Evolutionary conservation across 53 echinoderm and acorn worm species (phyloP), one percentile per base, ranked within the genome.

Genomic region (Echinarachnius parma): DNA sequence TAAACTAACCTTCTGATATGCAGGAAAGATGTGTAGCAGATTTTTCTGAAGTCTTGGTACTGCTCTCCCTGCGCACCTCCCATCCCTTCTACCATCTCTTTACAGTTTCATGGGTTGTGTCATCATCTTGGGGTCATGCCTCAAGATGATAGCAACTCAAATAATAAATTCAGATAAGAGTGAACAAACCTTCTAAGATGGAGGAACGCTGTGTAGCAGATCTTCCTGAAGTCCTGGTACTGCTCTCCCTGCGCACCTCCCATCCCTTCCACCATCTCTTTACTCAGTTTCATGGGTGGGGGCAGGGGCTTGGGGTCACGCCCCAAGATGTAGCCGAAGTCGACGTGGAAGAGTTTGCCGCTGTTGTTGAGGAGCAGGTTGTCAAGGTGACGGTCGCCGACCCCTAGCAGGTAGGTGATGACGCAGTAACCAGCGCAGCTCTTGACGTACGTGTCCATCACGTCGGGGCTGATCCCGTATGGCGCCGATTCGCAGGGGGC

Each of bases 391-490:
- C 98, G 85, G 72, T 98, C 98, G 44, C 98, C 98, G n/a, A 98
- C 88, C 21, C 98, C 98, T 26, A 98, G 75, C 4, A 98, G 88
- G 78, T 98, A 98, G n/a, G 98, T 98, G 61, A 98, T 98, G 29
- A 98, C 98, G 23, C 98, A 91, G 78, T 98, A 98, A 32, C 98
- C 98, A 9, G 98, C 98, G 34, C 91, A 92, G 80, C 98, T 98
- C 68, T 91, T 98, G 35, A 98, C 83, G 29, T 98, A 98, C 4
- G 98, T 92, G 34, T 98, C 98, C 98, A 98, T 98, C 27, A 98
- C 91, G 31, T 98, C 98, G 4, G 81, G 86, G 60, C 75, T 71
- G 48, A 98, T 98, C 46, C 91, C 88, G 48, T 88, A 91, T 4
- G 83, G 77, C 15, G 85, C 91, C 20, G 59, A 60, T 47, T 98